These are phyloP conservation scores for Julus scandinavius DNA, from an alignment of 2,888 invertebrate genomes.

Conservation along the genomic window DNA sequence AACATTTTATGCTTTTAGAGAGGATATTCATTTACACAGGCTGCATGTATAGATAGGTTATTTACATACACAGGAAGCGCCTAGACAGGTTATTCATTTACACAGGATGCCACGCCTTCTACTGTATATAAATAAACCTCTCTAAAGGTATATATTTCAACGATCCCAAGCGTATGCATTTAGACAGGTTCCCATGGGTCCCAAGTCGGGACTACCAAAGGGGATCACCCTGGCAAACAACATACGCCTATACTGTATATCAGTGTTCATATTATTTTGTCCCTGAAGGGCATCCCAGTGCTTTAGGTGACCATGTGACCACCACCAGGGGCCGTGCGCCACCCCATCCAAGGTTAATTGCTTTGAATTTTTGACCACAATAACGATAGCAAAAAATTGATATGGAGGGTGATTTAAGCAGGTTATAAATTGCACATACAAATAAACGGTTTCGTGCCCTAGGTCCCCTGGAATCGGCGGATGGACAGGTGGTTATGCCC, in stretches of 20 bases:
- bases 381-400: not conserved
- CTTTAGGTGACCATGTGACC: not conserved
- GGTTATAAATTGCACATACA: not conserved
- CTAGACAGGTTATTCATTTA: no score
- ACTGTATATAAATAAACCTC: no score
- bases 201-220: not conserved
- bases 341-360: not conserved
- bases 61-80: no score
- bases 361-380: not conserved
- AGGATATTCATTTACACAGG: no score
- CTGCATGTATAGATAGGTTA: no score
- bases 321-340: not conserved
- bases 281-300: not conserved
- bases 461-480: not conserved
- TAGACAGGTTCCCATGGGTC: no score
- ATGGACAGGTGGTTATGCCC: not conserved
- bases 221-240: not conserved
- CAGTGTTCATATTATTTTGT: no score
- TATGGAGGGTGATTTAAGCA: not conserved
- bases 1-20: no score
- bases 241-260: no score
- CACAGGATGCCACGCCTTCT: no score
- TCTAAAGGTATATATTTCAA: no score
- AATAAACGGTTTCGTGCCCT: not conserved
- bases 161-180: no score